Evolutionary conservation across 2,113 vertebrate genomes (phyloP), one percentile per base, ranked within the genome.

Genomic region (Calidris pugnax): DNA sequence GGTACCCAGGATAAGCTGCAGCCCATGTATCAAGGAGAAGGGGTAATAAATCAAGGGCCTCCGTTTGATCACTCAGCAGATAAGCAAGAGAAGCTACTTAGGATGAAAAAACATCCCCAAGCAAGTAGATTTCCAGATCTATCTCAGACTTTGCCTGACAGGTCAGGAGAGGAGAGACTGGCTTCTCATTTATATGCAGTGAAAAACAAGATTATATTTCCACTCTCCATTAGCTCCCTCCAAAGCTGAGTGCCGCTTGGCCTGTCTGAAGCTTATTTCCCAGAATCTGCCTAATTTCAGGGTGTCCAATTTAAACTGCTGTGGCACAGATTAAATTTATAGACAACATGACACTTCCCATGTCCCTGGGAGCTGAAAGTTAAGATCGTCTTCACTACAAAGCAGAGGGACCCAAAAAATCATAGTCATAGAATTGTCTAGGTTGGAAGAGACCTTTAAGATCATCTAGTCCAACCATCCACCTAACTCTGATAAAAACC

Each of bases 11-110:
- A 73, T 64, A 37, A 96, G 45, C 67, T 9, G 23, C 86, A 94
- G 78, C 67, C 85, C 91, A 94, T 93, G 93, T 32, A 96, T 94
- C 95, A 96, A 90, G 74, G 20, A 14, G 78, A 63, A 87, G 53
- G 69, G 48, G 33, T 87, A 87, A 96, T 96, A 82, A 87, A 96
- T 97, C 94, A 96, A 37, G 62, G 32, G 50, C 35, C 55, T 69
- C 37, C 20, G 2, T 85, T 68, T 87, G 74, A 73, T 48, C 53
- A 8, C 82, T 94, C 53, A 57, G 71, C 63, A 50, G 81, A 94
- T 68, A 86, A 85, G 85, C 59, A 28, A 69, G 74, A 87, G 59
- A 87, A 93, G 85, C 93, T 95, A 7, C 72, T 90, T 91, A 68
- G 28, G 85, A 87, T 91, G 91, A 60, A 91, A 75, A 28, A 22